A percentile compares a stretch with the other conserved stretches of the same genome.
Evolutionary conservation across 2,797 vertebrate species (phyloP).

Genomic region (Enteromius thamalakanensis): DNA sequence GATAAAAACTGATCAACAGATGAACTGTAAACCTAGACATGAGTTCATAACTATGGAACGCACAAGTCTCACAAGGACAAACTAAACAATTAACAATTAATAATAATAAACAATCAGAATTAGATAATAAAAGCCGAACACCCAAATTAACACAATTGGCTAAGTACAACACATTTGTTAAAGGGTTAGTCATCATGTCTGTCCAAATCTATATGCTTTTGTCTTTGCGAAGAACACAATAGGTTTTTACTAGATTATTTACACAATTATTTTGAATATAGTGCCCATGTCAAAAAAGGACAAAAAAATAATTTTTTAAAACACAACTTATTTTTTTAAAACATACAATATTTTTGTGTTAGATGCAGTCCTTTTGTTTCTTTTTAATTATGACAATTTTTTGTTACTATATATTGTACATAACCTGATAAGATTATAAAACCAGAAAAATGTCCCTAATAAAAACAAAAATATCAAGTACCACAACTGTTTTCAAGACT

Average conservation of each 20-base stretch:
- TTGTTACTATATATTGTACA: background rate
- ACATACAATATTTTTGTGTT: background rate
- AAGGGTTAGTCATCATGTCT: background rate
- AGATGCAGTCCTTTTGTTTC: background rate
- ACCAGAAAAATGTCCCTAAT: no score
- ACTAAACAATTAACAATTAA: background rate
- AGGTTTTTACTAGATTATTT: background rate
- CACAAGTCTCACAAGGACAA: background rate
- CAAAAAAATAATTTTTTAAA: background rate
- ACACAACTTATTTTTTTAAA: background rate
- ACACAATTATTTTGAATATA: background rate
- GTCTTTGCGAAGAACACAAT: background rate
- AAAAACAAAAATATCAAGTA: background rate
- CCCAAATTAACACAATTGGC: background rate
- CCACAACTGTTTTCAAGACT: background rate
- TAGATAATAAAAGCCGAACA: background rate
- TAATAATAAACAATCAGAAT: slow-evolving; percentile 18
- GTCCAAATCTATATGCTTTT: background rate
- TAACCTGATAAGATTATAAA: background rate
- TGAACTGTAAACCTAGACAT: slow-evolving; percentile 1
- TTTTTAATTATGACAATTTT: background rate
- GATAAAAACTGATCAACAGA: slow-evolving; percentile 21
- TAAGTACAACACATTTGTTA: background rate
- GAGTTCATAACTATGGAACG: slow-evolving; percentile 20
- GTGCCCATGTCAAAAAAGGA: background rate